Percentiles rank a stretch among this genome's conserved stretches.
Conservation (phyloP, 2,797 vertebrate species). For the Halcyon smyrnensis region DNA sequence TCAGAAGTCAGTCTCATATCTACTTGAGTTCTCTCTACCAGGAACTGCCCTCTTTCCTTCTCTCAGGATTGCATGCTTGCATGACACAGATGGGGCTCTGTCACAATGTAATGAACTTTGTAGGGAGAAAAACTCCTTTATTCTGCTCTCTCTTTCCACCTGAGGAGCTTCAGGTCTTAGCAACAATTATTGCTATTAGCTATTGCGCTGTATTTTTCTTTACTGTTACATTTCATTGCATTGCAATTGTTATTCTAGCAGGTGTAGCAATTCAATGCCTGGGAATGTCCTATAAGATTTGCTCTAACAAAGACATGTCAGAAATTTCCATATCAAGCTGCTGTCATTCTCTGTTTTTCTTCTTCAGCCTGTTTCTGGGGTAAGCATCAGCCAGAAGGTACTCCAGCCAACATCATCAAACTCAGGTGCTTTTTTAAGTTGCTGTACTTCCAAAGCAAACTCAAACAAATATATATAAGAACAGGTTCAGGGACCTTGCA, state of each 20-base stretch:
- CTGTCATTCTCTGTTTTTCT: slow-evolving; percentile 17
- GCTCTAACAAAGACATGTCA: slow-evolving; percentile 4
- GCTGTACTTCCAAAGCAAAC: slow-evolving; percentile 44
- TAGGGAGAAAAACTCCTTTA: background rate
- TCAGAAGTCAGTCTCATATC: background rate
- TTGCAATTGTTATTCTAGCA: background rate
- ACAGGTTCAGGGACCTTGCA: background rate
- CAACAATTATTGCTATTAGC: background rate
- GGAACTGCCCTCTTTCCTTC: background rate
- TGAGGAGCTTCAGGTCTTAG: background rate
- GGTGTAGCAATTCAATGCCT: background rate
- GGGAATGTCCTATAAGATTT: background rate
- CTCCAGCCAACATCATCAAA: slow-evolving; percentile 38
- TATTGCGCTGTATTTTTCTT: background rate
- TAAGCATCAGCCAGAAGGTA: slow-evolving; percentile 1
- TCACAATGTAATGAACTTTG: background rate
- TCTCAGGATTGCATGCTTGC: background rate
- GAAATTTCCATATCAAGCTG: background rate
- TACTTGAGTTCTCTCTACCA: background rate
- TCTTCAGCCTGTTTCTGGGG: background rate
- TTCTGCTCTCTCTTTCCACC: background rate
- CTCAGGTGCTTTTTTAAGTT: background rate
- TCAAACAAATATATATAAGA: slow-evolving; percentile 28
- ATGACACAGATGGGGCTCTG: background rate
- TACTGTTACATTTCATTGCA: background rate